Evolutionary conservation across 2,797 vertebrate species (phyloP).

Genomic region (Fistularia commersonii): DNA sequence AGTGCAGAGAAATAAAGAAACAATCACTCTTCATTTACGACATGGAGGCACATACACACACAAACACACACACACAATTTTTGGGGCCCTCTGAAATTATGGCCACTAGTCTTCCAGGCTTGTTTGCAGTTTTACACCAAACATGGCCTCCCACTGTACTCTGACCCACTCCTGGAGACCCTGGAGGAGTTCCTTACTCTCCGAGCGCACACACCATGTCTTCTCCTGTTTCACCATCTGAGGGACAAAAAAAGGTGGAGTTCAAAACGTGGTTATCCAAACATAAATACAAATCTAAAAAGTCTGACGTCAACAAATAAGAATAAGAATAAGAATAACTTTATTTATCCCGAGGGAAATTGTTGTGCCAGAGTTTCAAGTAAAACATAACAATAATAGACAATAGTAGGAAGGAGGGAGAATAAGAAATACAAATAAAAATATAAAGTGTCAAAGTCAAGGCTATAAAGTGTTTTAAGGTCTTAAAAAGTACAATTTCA

Average conservation of each 20-base stretch:
- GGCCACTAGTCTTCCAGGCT: slow-evolving; percentile 58
- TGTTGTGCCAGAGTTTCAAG: no score
- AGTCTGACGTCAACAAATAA: no score
- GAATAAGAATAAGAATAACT: no score
- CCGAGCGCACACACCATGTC: slow-evolving; percentile 85
- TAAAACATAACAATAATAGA: no score
- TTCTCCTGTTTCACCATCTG: slow-evolving; percentile 85
- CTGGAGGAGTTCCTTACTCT: slow-evolving; percentile 77
- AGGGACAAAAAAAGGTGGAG: slow-evolving; percentile 8
- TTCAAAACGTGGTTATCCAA: not conserved
- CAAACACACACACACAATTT: not conserved
- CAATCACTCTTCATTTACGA: slow-evolving; percentile 1
- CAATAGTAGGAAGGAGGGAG: no score
- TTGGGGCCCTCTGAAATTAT: slow-evolving; percentile 7
- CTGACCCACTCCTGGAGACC: slow-evolving; percentile 87
- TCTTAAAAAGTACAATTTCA: no score
- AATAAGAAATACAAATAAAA: no score
- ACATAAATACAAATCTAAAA: not conserved
- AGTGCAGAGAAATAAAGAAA: slow-evolving; percentile 40
- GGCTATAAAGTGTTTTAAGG: no score
- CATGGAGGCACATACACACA: not conserved
- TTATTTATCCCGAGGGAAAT: no score
- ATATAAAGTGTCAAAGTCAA: no score
- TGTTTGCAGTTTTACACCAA: slow-evolving; percentile 83
- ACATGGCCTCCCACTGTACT: slow-evolving; percentile 90